Conservation (phyloP, 2,113 vertebrate genomes). For the Grantiella picta region DNA sequence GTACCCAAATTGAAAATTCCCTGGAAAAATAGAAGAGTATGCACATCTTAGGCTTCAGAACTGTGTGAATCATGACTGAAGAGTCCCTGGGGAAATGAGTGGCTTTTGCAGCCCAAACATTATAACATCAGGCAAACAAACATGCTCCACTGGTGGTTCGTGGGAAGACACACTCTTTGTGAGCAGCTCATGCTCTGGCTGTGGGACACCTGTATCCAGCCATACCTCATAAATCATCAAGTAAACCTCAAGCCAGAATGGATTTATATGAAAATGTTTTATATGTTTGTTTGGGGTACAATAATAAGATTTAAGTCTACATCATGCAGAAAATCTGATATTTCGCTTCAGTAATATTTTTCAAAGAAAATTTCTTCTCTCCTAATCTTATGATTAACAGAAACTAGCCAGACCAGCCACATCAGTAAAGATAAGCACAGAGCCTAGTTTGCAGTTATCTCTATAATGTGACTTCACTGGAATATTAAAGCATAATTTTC, state of each 20-base stretch:
- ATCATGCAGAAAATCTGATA: neutral
- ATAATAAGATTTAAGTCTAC: neutral
- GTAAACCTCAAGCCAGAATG: neutral
- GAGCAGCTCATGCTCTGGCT: neutral
- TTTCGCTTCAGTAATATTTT: neutral
- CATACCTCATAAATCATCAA: neutral
- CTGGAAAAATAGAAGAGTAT: neutral
- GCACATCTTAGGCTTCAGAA: neutral
- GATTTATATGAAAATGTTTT: neutral
- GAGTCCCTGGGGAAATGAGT: neutral
- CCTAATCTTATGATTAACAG: neutral
- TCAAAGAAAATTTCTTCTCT: neutral
- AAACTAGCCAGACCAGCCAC: neutral
- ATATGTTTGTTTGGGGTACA: neutral
- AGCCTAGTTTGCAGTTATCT: neutral
- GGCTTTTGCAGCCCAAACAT: neutral
- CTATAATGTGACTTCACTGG: neutral
- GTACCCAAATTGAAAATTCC: neutral
- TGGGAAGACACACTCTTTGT: neutral
- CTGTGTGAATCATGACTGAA: neutral
- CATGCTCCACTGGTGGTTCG: neutral
- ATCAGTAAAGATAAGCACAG: neutral
- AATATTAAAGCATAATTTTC: neutral
- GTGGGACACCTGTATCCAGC: neutral
- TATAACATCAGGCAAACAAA: neutral